Base-by-base conservation (phyloP, 2,888 invertebrate species). In the Malachius bipustulatus region DNA sequence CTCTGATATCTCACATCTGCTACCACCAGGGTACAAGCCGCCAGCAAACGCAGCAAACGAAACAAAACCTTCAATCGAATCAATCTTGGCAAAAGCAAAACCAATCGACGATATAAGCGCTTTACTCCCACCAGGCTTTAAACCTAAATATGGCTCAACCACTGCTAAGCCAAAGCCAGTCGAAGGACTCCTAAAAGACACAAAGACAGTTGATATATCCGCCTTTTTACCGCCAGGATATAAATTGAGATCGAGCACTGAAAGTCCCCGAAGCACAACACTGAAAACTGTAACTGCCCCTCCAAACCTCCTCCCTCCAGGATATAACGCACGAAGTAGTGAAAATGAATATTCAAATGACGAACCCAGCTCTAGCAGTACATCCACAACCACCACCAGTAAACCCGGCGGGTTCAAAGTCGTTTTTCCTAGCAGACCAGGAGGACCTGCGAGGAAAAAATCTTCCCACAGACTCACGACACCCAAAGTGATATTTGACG, bases 381-480 rank as follows among this genome's bases (percentile, higher is more conserved):
- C 67, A 3, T 55, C 67, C 15, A 50, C 60, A 9, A 62, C 70
- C 14, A 41, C 50, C 2, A n/a, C 36, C 13, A 2, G 15, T 29
- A 24, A 12, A 9, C 15, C 33, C 4, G 64, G 55, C 13, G 57
- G 71, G 2, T 66, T 74, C 10, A 83, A 82, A 60, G 59, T 85
- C 6, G 79, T 84, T 1, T 88, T 87, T 48, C 87, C 88, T 0
- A 83, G 82, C 42, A 70, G 84, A 51, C 74, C 83, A 1, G 82
- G 78, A 26, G 62, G 62, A 13, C n/a, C n/a, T n/a, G 69, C 67
- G 42, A 42, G 42, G 12, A 65, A 72, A 34, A 80, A 79, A 60
- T 55, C 71, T 9, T 32, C 41, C 10, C 35, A 41, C n/a, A 30
- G 40, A 40, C 37, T 42, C 36, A 48, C 49, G n/a, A 55, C 55